These are phyloP conservation scores for Megaceryle torquata DNA, from an alignment of 2,113 vertebrate species.

Conservation along the genomic window DNA sequence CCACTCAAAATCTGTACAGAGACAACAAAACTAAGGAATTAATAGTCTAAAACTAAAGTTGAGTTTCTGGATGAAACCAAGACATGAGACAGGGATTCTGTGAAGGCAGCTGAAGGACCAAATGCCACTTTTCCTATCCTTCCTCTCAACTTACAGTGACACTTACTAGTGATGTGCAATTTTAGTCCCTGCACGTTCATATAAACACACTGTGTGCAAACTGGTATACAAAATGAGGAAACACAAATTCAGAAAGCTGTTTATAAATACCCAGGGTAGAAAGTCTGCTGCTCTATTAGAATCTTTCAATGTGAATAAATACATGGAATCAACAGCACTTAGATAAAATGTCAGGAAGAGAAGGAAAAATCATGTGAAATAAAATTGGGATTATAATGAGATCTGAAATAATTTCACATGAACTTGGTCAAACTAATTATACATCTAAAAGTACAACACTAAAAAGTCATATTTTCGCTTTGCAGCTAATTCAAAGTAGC, in stretches of 20 bases:
- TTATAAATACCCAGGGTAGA: not conserved
- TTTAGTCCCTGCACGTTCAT: not conserved
- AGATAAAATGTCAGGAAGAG: not conserved
- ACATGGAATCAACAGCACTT: not conserved
- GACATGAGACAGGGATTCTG: not conserved
- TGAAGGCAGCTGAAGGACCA: not conserved
- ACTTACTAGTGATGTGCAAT: not conserved
- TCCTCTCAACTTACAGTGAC: rapidly evolving
- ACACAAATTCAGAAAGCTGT: not conserved
- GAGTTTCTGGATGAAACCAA: not conserved
- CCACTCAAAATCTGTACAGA: not conserved
- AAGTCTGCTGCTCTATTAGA: not conserved
- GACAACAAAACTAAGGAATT: not conserved
- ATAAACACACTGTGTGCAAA: not conserved
- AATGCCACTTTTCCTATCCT: not conserved
- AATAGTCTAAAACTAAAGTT: not conserved
- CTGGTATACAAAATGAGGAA: not conserved
- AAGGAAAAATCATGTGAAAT: not conserved
- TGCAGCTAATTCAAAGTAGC: not conserved
- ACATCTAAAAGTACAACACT: not conserved
- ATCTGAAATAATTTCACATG: not conserved
- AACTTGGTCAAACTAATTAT: not conserved
- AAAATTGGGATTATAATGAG: not conserved
- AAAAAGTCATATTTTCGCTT: not conserved
- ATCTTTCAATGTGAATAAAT: not conserved